These are phyloP conservation scores for Chironomus striatipennis DNA, from an alignment of 1,140 invertebrate species.

Conservation along the genomic window DNA sequence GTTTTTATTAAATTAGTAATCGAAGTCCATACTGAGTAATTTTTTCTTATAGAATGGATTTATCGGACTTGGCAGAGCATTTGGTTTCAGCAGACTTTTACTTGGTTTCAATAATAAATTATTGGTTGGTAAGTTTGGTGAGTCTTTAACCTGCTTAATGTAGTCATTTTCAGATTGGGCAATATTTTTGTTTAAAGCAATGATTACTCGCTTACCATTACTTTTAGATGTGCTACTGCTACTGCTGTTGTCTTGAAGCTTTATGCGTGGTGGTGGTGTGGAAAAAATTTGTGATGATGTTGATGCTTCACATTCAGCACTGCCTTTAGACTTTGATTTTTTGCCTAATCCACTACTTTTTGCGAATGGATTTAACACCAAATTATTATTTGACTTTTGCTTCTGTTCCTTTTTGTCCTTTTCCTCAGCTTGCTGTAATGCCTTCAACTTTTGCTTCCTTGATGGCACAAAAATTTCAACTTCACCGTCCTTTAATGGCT, in stretches of 20 bases:
- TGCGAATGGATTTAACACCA: constrained; percentile 27
- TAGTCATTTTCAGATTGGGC: constrained; percentile 60
- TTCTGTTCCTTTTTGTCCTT: constrained; percentile 25
- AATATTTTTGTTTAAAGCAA: constrained; percentile 54
- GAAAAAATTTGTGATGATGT: no score
- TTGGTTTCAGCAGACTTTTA: constrained; percentile 59
- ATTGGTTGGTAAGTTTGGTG: constrained; percentile 64
- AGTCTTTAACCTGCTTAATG: constrained; percentile 53
- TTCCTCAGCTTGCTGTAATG: constrained; percentile 28
- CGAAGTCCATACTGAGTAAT: constrained; percentile 27
- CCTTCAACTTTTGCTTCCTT: constrained; percentile 33
- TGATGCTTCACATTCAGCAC: background rate
- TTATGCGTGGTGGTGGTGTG: background rate
- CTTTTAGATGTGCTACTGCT: constrained; percentile 37
- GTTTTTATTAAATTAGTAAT: no score
- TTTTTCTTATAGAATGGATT: constrained; percentile 64
- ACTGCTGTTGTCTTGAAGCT: background rate
- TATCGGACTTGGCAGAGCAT: constrained; percentile 56
- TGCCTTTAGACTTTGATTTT: constrained; percentile 21
- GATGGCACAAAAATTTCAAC: constrained; percentile 40
- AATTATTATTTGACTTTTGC: background rate
- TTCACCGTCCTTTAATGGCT: constrained; percentile 38
- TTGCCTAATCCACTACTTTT: background rate
- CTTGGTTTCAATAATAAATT: constrained; percentile 50
- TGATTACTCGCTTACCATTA: constrained; percentile 46